Base-by-base conservation (phyloP, 2,113 vertebrate species). In the Apteryx mantelli region DNA sequence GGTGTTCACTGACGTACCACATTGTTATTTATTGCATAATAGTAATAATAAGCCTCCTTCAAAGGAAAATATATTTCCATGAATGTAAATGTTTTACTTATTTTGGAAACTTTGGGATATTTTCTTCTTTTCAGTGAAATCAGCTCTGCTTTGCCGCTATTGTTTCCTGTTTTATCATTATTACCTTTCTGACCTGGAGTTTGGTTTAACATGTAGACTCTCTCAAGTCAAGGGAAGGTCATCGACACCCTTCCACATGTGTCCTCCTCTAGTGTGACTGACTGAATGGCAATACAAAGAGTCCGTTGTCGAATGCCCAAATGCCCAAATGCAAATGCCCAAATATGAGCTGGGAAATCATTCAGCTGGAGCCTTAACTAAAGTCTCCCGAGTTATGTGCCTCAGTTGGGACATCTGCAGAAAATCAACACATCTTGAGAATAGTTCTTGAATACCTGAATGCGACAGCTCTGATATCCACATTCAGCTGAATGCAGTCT, bases 381-480 rank as follows among this genome's bases (percentile, higher is more conserved):
- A 97, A 76, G 86, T 79, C 77, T 95, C 81, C 38, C 0, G 1
- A 88, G 58, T 93, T 91, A 80, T 17, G 38, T 80, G 80, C 88
- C 86, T 93, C 63, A 0, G 36, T 0, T 93, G 91, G 81, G 77
- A 87, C 66, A 95, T 92, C 70, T 91, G 60, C 36, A 77, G 78
- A 80, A 95, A 82, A 92, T 88, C 11, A 94, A 15, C 82, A 53
- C 15, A 26, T 82, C 74, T 69, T 40, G 26, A 76, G 70, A 91
- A 36, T 32, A 11, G 84, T 68, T 86, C 75, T 82, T 34, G 36
- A 64, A 46, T 63, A 91, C 77, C 83, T 73, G 78, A 73, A 56
- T 30, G 36, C 11, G 76, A 44, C 63, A 60, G 36, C 85, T 85
- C 73, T 88, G 69, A 74, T 74, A 58, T 73, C 66, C 70, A 17